phyloP scores from a whole-genome alignment of 37 sponge, comb jelly and placozoan species.

The Aphrocallistes beatrix region DNA sequence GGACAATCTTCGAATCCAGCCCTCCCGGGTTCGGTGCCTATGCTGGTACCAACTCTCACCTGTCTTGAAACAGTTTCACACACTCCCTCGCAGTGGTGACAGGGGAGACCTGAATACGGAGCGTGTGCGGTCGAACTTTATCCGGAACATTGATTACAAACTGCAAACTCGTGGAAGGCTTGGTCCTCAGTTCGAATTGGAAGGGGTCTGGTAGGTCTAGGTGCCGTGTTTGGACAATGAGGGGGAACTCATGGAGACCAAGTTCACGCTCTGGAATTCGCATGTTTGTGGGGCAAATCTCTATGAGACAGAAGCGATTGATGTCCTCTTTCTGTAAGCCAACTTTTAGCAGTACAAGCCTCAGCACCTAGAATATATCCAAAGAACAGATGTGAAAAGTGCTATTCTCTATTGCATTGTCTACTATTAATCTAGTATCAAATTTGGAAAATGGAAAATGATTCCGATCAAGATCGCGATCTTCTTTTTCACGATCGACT shows the following conservation, averaged over 20 bases:
- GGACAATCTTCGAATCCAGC: too few species aligned
- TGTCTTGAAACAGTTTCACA: neutral
- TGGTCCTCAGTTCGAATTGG: neutral
- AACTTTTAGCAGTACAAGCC: neutral
- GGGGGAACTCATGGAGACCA: neutral
- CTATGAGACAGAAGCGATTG: neutral
- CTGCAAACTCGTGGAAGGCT: neutral
- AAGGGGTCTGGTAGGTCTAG: neutral
- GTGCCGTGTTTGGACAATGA: neutral
- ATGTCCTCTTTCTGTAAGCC: neutral
- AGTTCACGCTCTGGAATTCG: neutral
- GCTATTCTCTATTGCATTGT: too few species aligned
- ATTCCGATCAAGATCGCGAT: too few species aligned
- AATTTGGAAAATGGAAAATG: too few species aligned
- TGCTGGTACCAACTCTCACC: neutral
- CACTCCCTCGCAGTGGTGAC: neutral
- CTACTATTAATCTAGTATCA: too few species aligned
- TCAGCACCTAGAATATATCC: neutral
- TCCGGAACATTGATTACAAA: conserved; percentile 2
- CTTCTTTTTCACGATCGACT: too few species aligned
- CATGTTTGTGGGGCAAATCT: neutral
- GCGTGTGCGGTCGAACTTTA: neutral
- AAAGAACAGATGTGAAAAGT: too few species aligned
- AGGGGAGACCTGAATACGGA: neutral
- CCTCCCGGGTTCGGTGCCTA: too few species aligned